Conservation (phyloP, 2,113 vertebrate genomes). For the Xiphorhynchus elegans region DNA sequence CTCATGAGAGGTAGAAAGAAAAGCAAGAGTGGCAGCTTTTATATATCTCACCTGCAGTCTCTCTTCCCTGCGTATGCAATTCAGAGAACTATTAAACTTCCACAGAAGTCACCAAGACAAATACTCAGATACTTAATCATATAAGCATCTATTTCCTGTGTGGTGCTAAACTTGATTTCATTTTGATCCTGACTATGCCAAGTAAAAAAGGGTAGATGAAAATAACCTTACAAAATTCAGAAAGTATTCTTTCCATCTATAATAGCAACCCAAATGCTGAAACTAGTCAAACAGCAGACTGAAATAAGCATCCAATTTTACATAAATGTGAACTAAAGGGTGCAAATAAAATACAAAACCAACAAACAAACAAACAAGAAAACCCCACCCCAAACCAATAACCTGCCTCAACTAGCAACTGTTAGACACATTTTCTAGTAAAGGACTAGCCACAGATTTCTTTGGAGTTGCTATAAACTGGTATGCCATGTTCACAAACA, state of each 20-base stretch:
- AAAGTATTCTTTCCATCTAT: not conserved
- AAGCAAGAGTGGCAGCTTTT: not conserved
- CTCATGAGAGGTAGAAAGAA: not conserved
- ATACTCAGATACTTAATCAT: not conserved
- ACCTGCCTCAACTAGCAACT: not conserved
- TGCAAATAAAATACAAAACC: not conserved
- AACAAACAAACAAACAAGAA: not conserved
- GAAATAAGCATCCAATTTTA: not conserved
- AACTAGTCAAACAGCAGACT: not conserved
- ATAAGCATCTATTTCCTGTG: not conserved
- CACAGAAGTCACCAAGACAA: not conserved
- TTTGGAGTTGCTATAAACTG: not conserved
- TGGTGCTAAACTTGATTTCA: not conserved
- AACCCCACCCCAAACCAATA: not conserved
- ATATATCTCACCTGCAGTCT: not conserved
- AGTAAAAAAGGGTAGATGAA: not conserved
- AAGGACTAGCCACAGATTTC: not conserved
- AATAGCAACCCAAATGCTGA: not conserved
- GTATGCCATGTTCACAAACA: rapidly evolving
- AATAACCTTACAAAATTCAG: not conserved
- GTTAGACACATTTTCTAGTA: not conserved
- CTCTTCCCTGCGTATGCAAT: not conserved
- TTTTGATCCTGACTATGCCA: not conserved
- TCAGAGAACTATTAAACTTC: not conserved
- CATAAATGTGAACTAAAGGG: not conserved